Evolutionary conservation across 2,113 vertebrate genomes (phyloP), one percentile per base, ranked within the genome.

Genomic region (Pycnonotus jocosus): DNA sequence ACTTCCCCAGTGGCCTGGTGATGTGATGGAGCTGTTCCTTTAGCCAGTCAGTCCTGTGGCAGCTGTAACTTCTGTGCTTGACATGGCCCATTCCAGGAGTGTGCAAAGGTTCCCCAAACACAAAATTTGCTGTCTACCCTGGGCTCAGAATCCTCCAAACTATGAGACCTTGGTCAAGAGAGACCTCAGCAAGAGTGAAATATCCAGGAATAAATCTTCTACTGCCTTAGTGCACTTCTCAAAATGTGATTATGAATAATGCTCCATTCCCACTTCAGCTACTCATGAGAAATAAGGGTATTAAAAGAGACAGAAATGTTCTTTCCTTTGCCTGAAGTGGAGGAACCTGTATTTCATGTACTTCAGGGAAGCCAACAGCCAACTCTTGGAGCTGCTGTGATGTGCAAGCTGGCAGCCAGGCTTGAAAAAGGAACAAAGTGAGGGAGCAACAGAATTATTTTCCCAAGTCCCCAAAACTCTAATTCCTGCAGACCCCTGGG

Each of bases 21-120:
- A 38, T 31, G 47, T 53, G 56, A 42, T 11, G 30, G 51, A 79
- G 45, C 48, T 28, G 21, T 5, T 45, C 66, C 10, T 1, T 51
- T 31, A 51, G 38, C n/a, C 0, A 15, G 14, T 53, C 0, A 15
- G 14, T 53, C n/a, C 66, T 2, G 1, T 0, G 15, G 42, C 58
- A 78, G 30, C 8, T 54, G 56, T 78, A 38, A 77, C 58, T 38
- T 54, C 54, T 74, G 45, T 80, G 65, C 60, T 50, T 6, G 7
- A 6, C 0, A 0, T 72, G 54, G 12, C 23, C 57, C 12, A 1
- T 73, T 69, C 35, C 56, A 28, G 31, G 56, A 53, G 4, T 22
- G 4, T 3, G 10, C 33, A 81, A 51, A 37, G 1, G 25, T 66
- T 66, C 27, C 83, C 33, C 65, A 48, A 58, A 85, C 24, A 35